Percentiles rank a stretch among this genome's conserved stretches.
These are phyloP conservation scores for Phylloscopus collybita DNA, from an alignment of 2,797 vertebrate species.

Conservation along the genomic window DNA sequence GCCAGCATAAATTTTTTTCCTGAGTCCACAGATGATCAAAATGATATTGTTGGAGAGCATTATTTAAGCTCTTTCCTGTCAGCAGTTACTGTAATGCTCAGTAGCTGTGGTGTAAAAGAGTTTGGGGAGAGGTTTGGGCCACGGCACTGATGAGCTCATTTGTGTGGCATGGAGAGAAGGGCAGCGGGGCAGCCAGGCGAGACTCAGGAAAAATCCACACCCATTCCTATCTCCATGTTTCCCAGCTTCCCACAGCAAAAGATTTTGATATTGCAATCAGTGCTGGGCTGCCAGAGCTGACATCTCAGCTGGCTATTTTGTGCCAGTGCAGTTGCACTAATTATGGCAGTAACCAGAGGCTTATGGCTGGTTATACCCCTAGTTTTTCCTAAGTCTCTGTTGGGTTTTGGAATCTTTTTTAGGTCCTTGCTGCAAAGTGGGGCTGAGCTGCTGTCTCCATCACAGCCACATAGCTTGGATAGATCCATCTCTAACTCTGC, in stretches of 20 bases:
- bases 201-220: neutral
- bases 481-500: neutral
- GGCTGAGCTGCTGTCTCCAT: neutral
- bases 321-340: neutral
- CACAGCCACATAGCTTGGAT: neutral
- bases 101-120: neutral
- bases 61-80: neutral
- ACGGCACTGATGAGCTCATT: neutral
- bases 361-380: neutral
- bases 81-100: neutral
- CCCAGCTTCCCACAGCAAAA: neutral
- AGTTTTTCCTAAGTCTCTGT: neutral
- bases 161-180: neutral
- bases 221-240: neutral
- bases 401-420: neutral
- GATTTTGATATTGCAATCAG: neutral
- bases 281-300: neutral
- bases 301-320: neutral
- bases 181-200: neutral
- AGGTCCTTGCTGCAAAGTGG: fast-evolving
- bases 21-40: slow-evolving; percentile 22
- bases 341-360: neutral
- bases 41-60: neutral
- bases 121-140: neutral
- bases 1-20: neutral